A percentile compares a stretch with the other conserved stretches of the same genome.
These are phyloP conservation scores for Ypsolopha sequella DNA, from an alignment of 2,888 invertebrate species.

Conservation along the genomic window DNA sequence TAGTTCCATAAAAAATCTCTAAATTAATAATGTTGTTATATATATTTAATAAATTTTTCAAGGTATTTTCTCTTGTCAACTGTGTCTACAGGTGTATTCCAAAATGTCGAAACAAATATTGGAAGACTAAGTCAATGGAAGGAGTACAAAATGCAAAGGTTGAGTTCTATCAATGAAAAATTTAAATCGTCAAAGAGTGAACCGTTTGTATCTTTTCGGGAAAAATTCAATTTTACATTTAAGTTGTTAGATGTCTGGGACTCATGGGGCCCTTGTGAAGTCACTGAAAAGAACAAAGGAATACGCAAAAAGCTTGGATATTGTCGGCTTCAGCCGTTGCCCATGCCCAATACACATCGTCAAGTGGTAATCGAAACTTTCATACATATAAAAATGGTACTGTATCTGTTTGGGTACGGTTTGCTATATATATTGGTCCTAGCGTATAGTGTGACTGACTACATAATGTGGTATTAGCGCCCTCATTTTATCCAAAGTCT, in stretches of 20 bases:
- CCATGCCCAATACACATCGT: no score
- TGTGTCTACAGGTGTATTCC: neutral
- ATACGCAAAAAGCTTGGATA: constrained; percentile 50
- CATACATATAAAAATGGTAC: no score
- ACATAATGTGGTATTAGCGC: no score
- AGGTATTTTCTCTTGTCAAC: neutral
- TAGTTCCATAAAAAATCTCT: no score
- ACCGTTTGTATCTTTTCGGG: constrained; percentile 44
- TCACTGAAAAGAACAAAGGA: constrained; percentile 39
- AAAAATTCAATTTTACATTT: constrained; percentile 38
- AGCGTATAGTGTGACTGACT: no score
- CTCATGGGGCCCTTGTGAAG: constrained; percentile 64
- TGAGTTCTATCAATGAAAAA: constrained; percentile 50
- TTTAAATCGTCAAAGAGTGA: constrained; percentile 43
- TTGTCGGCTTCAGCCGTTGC: constrained; percentile 50
- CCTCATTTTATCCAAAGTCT: no score
- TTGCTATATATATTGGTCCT: no score
- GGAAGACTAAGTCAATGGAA: constrained; percentile 62
- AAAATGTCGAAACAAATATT: constrained; percentile 8
- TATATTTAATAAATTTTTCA: neutral
- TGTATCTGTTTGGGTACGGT: no score
- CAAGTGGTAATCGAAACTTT: no score
- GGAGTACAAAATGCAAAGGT: constrained; percentile 50
- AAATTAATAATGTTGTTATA: neutral
- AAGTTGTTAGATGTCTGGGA: constrained; percentile 64